Percentiles rank a stretch among this genome's conserved stretches.
Conservation (phyloP, 2,797 vertebrate genomes). For the Gastrophryne carolinensis region DNA sequence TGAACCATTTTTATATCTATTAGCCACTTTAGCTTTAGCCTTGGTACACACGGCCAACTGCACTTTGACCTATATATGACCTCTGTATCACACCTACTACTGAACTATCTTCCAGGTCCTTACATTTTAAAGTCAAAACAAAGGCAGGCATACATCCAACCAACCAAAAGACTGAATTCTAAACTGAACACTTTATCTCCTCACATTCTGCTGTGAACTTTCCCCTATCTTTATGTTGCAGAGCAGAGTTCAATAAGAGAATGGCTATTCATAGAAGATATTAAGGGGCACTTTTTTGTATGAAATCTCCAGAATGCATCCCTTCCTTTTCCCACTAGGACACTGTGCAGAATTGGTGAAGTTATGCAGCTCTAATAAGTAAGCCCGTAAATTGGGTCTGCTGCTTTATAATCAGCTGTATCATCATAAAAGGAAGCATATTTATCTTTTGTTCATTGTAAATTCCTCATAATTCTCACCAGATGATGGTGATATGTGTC, state of each 20-base stretch:
- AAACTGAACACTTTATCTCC: conserved; percentile 57
- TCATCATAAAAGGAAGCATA: conserved; percentile 20
- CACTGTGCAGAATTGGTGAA: conserved; percentile 13
- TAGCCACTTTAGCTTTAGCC: too few species aligned
- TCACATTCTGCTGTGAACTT: conserved; percentile 49
- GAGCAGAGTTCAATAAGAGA: conserved; percentile 49
- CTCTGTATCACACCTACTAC: conserved; percentile 61
- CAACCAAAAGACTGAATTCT: conserved; percentile 55
- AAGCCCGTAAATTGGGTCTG: conserved; percentile 15
- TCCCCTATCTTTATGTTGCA: conserved; percentile 50
- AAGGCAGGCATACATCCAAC: conserved; percentile 60
- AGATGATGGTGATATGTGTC: conserved; percentile 35
- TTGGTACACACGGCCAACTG: too few species aligned
- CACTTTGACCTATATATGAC: too few species aligned
- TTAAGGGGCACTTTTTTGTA: conserved; percentile 58
- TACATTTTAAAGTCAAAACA: conserved; percentile 42
- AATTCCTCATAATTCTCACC: conserved; percentile 31
- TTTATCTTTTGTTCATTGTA: conserved; percentile 55
- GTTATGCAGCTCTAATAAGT: conserved; percentile 21
- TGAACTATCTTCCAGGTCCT: conserved; percentile 23
- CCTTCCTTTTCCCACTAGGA: neutral
- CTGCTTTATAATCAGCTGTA: conserved; percentile 37
- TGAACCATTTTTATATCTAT: too few species aligned
- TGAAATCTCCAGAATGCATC: conserved; percentile 11
- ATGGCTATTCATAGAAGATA: conserved; percentile 56